Conservation (phyloP, 2,113 vertebrate genomes). For the Leptobrachium ailaonicum region DNA sequence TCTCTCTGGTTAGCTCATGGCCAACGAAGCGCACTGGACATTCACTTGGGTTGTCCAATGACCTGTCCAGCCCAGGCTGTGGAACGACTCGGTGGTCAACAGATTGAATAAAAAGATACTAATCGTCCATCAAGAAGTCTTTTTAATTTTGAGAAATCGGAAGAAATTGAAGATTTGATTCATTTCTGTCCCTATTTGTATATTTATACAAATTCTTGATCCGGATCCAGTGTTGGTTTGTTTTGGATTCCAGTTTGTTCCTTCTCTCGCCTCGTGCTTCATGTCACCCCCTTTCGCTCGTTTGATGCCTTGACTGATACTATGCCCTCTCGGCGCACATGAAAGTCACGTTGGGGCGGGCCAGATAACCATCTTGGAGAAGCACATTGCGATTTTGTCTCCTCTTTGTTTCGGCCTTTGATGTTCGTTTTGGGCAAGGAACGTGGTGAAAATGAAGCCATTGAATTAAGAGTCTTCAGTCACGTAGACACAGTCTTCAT, state of each 20-base stretch:
- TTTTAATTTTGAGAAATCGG: too few species aligned
- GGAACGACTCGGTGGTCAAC: too few species aligned
- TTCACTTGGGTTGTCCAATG: too few species aligned
- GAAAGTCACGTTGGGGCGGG: slow-evolving; percentile 9
- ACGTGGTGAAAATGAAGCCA: not conserved
- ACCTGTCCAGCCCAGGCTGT: too few species aligned
- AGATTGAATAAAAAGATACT: too few species aligned
- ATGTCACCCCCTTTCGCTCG: slow-evolving; percentile 7
- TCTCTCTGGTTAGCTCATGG: too few species aligned
- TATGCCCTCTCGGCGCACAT: not conserved
- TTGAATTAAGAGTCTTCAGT: not conserved
- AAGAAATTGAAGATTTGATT: too few species aligned
- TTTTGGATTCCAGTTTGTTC: slow-evolving; percentile 1
- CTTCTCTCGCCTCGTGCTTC: not conserved
- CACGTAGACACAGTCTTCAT: slow-evolving; percentile 19
- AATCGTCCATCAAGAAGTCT: too few species aligned
- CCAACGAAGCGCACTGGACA: too few species aligned
- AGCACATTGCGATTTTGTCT: slow-evolving; percentile 4
- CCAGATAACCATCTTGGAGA: slow-evolving; percentile 27
- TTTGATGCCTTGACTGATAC: not conserved
- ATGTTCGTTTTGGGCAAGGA: slow-evolving; percentile 3
- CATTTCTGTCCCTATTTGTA: not conserved
- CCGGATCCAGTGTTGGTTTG: not conserved
- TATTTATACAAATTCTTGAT: not conserved
- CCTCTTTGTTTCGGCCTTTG: slow-evolving; percentile 16